phyloP scores from a whole-genome alignment of 1,140 invertebrate species.

The Drosophila mojavensis region DNA sequence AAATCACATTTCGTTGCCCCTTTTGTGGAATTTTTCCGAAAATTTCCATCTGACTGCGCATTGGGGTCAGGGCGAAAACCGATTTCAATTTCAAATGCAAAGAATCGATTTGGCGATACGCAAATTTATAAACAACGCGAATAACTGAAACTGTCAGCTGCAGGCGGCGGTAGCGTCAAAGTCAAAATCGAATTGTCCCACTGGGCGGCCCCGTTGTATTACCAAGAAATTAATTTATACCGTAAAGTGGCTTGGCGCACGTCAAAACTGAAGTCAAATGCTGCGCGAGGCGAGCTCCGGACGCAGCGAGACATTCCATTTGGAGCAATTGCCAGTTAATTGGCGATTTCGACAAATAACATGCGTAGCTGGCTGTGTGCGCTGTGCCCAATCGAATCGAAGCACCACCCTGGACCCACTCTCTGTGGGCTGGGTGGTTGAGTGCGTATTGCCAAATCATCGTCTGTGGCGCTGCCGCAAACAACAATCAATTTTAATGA shows the following conservation, averaged over 20 bases:
- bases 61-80: conserved; percentile 44
- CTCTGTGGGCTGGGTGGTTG: conserved; percentile 11
- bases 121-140: conserved; percentile 6
- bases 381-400: neutral
- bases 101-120: conserved; percentile 21
- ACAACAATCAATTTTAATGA: conserved; percentile 83
- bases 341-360: conserved; percentile 77
- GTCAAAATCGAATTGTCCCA: conserved; percentile 39
- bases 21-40: conserved; percentile 21
- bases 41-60: conserved; percentile 40
- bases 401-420: neutral
- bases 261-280: conserved; percentile 40
- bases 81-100: conserved; percentile 21
- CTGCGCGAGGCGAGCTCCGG: neutral
- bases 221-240: conserved; percentile 59
- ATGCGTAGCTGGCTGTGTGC: conserved; percentile 42
- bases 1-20: conserved; percentile 9
- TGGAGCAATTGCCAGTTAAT: conserved; percentile 73
- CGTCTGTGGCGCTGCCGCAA: conserved; percentile 52
- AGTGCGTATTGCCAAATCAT: conserved; percentile 66
- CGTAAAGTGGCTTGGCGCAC: conserved; percentile 30
- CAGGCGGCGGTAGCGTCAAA: conserved; percentile 60
- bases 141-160: conserved; percentile 57
- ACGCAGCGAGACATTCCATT: conserved; percentile 39
- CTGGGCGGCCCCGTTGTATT: conserved; percentile 3